Percentiles rank a stretch among this genome's conserved stretches.
phyloP scores from a whole-genome alignment of 2,797 vertebrate genomes.

The Psittacula derbiana region DNA sequence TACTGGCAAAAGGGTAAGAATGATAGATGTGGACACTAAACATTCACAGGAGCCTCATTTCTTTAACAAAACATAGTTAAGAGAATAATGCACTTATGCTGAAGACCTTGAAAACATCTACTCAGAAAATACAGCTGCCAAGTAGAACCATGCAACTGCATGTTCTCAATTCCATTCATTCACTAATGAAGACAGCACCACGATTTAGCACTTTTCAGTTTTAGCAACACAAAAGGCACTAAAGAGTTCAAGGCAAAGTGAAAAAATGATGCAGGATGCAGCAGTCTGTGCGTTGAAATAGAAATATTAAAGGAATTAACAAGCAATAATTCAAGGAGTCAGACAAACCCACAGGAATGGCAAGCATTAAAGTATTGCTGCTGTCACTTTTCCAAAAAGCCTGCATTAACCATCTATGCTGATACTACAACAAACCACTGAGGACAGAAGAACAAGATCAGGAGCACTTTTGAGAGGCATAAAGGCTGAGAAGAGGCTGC shows the following conservation, averaged over 20 bases:
- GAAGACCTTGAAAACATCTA: background rate
- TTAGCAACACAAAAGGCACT: background rate
- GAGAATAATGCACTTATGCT: background rate
- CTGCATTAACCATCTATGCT: background rate
- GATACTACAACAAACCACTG: background rate
- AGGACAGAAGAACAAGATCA: background rate
- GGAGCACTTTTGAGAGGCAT: background rate
- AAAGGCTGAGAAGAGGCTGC: background rate
- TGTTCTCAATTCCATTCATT: background rate
- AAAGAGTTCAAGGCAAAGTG: background rate
- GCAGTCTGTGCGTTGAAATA: background rate
- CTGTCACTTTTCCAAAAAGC: background rate
- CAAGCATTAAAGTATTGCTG: background rate
- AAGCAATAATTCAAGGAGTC: background rate
- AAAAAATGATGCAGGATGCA: background rate
- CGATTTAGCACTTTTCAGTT: background rate
- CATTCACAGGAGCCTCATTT: background rate
- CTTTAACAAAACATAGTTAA: background rate
- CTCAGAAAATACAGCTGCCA: background rate
- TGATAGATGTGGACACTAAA: background rate
- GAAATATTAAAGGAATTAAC: background rate
- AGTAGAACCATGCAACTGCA: background rate
- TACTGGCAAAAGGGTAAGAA: background rate
- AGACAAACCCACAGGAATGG: background rate
- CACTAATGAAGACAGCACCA: background rate